Base-by-base conservation (phyloP, 2,797 vertebrate genomes). In the Rhinogobio ventralis region DNA sequence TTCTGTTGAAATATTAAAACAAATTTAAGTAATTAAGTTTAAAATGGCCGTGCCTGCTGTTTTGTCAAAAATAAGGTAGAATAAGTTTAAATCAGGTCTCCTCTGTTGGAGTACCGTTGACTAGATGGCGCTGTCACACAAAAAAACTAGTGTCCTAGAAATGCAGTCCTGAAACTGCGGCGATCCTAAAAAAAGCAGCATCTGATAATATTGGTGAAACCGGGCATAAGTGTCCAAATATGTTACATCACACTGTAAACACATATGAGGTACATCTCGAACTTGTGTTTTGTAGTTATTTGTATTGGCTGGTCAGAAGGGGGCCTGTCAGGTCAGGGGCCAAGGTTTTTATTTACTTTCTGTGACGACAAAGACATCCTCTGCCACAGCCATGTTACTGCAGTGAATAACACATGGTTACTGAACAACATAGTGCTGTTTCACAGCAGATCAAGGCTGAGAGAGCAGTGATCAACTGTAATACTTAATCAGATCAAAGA, bases 321-420 rank as follows among this genome's bases (percentile, higher is more conserved):
- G 55, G 81, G 55, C 25, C 39, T 62, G 81, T 73, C 17, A n/a
- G 23, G 2, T 42, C n/a, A 66, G 42, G 20, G 60, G 57, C 8
- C 13, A 49, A 73, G 25, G 57, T 51, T 74, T 33, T 69, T 80
- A n/a, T 82, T 71, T 55, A 49, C 55, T 73, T 73, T 60, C 28
- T 73, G 62, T 33, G 7, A 79, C 0, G 2, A 45, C 2, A 46
- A 53, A 33, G 17, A 20, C 2, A 1, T 75, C 17, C n/a, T 49
- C 15, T 13, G 33, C 6, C 13, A 36, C 17, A 13, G 33, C 3
- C 13, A 36, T 46, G 49, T 25, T 17, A 2, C 20, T n/a, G 53
- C 33, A 5, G 51, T 42, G 30, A 57, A 5, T 15, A 45, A 79
- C 62, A 5, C 11, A n/a, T 49, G 28, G 13, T 6, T 45, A 17